Conservation (phyloP, 37 sponge, comb jelly and placozoan species). For the Cliona cf. orientalis region DNA sequence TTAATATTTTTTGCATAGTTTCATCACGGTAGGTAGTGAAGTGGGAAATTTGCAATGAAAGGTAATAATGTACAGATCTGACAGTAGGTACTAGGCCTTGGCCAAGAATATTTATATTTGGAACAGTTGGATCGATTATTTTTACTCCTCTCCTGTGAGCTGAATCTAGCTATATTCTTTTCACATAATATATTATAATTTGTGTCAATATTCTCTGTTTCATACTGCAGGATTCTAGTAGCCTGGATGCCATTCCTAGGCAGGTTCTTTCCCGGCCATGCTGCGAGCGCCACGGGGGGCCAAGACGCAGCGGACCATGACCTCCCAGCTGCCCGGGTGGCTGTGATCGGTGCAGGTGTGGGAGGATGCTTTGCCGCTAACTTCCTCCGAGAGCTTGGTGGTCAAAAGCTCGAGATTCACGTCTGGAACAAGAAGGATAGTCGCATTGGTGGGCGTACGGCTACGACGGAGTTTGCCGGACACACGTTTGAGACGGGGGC, state of each 20-base stretch:
- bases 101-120: too few species aligned
- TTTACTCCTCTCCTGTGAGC: too few species aligned
- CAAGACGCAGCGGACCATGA: too few species aligned
- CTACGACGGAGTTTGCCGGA: slow-evolving; percentile 57
- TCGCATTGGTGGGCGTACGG: slow-evolving; percentile 75
- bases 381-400: slow-evolving; percentile 81
- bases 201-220: not conserved
- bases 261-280: not conserved
- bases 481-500: slow-evolving; percentile 83
- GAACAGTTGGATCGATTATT: too few species aligned
- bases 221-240: not conserved
- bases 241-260: slow-evolving; percentile 33
- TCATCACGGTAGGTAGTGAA: too few species aligned
- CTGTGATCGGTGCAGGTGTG: slow-evolving; percentile 81
- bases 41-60: too few species aligned
- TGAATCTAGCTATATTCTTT: too few species aligned
- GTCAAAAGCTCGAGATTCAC: slow-evolving; percentile 63
- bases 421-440: slow-evolving; percentile 66
- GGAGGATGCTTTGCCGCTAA: slow-evolving; percentile 81
- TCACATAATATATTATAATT: not conserved
- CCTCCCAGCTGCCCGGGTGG: slow-evolving; percentile 50
- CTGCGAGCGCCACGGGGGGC: not conserved
- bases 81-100: too few species aligned
- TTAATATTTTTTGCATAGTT: too few species aligned
- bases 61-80: too few species aligned